These are phyloP conservation scores for Sapayoa aenigma DNA, from an alignment of 2,113 vertebrate genomes.

Conservation along the genomic window DNA sequence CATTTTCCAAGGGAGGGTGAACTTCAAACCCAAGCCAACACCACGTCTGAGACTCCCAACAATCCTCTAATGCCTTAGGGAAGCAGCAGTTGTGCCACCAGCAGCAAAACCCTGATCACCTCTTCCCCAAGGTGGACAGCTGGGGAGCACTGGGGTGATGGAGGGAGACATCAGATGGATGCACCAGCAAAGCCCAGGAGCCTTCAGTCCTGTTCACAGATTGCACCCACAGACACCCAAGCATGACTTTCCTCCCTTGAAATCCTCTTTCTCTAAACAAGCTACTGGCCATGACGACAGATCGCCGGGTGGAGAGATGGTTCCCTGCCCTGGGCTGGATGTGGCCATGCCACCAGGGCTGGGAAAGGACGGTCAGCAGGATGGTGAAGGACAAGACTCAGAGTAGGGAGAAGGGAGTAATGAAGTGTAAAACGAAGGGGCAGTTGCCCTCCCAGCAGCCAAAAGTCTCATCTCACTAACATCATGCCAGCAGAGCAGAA, in stretches of 20 bases:
- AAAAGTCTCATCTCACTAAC: neutral
- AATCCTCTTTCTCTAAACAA: neutral
- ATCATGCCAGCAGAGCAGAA: constrained; percentile 11
- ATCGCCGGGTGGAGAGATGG: neutral
- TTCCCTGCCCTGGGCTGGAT: neutral
- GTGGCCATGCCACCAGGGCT: neutral
- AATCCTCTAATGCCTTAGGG: fast-evolving
- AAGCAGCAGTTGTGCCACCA: neutral
- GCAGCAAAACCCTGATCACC: neutral
- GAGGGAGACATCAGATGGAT: neutral
- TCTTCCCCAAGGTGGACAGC: neutral
- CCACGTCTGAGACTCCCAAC: fast-evolving
- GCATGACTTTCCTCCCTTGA: neutral
- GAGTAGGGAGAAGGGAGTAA: neutral
- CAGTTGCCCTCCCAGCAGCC: neutral
- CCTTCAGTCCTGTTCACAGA: neutral
- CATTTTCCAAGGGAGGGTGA: fast-evolving
- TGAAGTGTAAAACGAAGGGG: neutral
- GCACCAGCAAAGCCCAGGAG: neutral
- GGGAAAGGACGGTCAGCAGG: neutral
- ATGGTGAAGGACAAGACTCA: neutral
- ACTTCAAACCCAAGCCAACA: neutral
- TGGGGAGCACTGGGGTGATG: no score
- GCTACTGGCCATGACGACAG: neutral
- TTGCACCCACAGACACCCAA: neutral